Evolutionary conservation across 2,113 vertebrate species (phyloP).

Genomic region (Nannospalax galili): DNA sequence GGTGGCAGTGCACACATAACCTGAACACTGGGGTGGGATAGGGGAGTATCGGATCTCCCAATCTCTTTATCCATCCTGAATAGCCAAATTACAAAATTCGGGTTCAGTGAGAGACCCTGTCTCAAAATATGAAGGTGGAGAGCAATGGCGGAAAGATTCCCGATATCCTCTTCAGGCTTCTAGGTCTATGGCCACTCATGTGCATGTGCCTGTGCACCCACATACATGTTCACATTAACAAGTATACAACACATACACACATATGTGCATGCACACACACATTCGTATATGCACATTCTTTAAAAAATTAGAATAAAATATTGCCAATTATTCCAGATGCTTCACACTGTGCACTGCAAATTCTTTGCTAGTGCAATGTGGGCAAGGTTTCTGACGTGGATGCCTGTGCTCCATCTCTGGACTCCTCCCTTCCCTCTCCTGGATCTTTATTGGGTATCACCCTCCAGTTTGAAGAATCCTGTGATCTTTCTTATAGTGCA

Average conservation of each 20-base stretch:
- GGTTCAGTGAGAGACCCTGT: background rate
- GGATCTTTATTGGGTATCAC: background rate
- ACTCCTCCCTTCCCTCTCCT: background rate
- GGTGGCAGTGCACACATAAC: background rate
- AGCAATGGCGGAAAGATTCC: background rate
- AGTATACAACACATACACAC: background rate
- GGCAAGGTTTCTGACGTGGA: background rate
- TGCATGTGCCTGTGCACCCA: background rate
- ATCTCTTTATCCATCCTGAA: background rate
- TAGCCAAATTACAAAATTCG: background rate
- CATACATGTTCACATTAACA: background rate
- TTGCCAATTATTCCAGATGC: background rate
- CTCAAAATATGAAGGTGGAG: background rate
- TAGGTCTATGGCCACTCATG: background rate
- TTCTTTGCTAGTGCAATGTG: too few relatives aligned
- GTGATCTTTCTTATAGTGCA: background rate
- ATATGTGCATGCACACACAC: background rate
- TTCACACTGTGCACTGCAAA: accelerated
- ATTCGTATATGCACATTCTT: background rate
- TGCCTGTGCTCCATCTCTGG: background rate
- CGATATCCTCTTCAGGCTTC: background rate
- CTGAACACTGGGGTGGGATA: background rate
- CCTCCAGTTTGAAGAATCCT: background rate
- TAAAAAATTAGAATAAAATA: too few relatives aligned
- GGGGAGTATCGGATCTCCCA: background rate